Percentiles rank a stretch among this genome's conserved stretches.
These are phyloP conservation scores for Equus przewalskii DNA, from an alignment of 2,113 vertebrate species.

Conservation along the genomic window DNA sequence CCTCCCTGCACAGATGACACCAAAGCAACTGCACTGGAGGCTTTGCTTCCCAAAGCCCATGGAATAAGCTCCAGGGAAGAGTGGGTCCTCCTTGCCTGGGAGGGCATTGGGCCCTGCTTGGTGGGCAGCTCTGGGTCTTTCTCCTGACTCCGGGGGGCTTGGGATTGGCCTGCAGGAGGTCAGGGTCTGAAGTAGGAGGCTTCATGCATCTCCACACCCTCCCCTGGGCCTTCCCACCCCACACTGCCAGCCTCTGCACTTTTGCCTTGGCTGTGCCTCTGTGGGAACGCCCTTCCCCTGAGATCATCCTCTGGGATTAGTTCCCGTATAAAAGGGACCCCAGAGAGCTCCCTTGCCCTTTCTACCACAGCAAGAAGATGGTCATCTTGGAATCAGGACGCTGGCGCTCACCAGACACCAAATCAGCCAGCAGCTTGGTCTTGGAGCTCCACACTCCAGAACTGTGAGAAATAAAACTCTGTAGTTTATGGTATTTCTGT, in stretches of 20 bases:
- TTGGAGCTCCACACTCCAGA: not conserved
- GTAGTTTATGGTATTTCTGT: too few relatives aligned
- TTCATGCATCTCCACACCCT: not conserved
- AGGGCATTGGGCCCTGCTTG: not conserved
- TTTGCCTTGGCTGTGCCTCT: not conserved
- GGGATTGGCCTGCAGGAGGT: constrained; percentile 11
- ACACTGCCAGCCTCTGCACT: not conserved
- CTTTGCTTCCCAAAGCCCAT: constrained; percentile 56
- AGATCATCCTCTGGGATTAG: not conserved
- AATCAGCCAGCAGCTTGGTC: not conserved
- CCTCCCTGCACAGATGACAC: not conserved
- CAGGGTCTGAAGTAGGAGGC: not conserved
- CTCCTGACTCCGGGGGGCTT: not conserved
- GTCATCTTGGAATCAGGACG: not conserved
- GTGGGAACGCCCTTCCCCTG: not conserved
- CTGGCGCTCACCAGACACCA: not conserved
- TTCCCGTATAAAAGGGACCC: not conserved
- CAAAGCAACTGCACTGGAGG: not conserved
- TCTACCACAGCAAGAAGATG: not conserved
- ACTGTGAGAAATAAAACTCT: too few relatives aligned
- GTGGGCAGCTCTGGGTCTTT: not conserved
- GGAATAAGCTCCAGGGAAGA: not conserved
- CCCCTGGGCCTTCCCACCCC: not conserved
- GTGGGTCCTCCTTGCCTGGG: not conserved
- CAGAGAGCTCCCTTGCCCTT: not conserved